phyloP scores from a whole-genome alignment of 2,888 invertebrate species.

The Spialia ferax region DNA sequence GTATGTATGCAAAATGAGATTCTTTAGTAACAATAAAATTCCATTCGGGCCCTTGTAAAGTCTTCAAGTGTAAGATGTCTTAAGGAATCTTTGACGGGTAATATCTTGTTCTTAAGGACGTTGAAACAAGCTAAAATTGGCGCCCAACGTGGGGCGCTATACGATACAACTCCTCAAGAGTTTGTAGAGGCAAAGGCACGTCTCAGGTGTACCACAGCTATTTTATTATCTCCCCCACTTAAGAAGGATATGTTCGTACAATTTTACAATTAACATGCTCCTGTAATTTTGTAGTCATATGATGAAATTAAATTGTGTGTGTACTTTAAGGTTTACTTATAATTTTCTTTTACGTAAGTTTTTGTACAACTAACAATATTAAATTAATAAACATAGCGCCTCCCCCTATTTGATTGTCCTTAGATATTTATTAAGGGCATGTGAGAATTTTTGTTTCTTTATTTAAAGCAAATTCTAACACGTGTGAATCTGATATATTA shows the following conservation, averaged over 20 bases:
- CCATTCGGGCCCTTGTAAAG: constrained; percentile 25
- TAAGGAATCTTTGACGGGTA: constrained; percentile 55
- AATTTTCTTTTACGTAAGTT: too few species aligned
- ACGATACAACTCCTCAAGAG: constrained; percentile 61
- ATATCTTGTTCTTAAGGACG: constrained; percentile 65
- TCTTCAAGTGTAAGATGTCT: constrained; percentile 40
- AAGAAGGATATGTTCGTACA: constrained; percentile 68
- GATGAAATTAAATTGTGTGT: too few species aligned
- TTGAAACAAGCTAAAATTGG: constrained; percentile 73
- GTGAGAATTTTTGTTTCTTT: too few species aligned
- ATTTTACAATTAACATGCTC: constrained; percentile 64
- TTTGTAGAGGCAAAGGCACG: constrained; percentile 51
- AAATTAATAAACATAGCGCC: too few species aligned
- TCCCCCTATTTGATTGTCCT: too few species aligned
- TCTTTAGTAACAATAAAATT: constrained; percentile 1
- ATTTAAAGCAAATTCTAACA: too few species aligned
- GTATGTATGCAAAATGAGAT: too few species aligned
- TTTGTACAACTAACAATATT: too few species aligned
- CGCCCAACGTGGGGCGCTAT: constrained; percentile 55
- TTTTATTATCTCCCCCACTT: constrained; percentile 74
- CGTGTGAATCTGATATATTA: too few species aligned
- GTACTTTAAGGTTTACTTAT: too few species aligned
- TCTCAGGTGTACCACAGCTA: constrained; percentile 76
- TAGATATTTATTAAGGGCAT: too few species aligned
- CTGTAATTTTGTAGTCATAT: background rate